A percentile compares a stretch with the other conserved stretches of the same genome.
Evolutionary conservation across 2,797 vertebrate species (phyloP).

Genomic region (Limnodromus scolopaceus): DNA sequence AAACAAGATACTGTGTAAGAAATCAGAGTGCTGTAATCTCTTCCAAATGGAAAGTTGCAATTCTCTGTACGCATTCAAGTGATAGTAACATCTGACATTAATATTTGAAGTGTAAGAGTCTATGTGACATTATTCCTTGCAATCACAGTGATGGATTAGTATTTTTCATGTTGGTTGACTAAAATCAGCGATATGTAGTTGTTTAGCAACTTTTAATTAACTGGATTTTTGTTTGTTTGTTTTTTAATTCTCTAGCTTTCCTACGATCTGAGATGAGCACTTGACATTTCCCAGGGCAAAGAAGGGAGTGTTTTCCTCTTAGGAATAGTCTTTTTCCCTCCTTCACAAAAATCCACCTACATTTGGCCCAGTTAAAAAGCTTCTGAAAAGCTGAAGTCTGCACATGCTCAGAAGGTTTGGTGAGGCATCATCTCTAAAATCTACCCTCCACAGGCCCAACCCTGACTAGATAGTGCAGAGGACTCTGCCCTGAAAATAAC

Average conservation of each 20-base stretch:
- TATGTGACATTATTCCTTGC: neutral
- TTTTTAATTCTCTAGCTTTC: neutral
- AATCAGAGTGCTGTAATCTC: neutral
- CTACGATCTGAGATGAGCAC: neutral
- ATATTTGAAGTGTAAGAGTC: neutral
- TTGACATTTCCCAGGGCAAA: slow-evolving; percentile 34
- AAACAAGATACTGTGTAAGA: neutral
- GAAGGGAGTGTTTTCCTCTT: slow-evolving; percentile 6
- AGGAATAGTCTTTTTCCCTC: slow-evolving; percentile 24
- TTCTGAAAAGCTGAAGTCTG: neutral
- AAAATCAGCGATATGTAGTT: neutral
- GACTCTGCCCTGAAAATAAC: neutral
- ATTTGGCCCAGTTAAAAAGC: slow-evolving; percentile 53
- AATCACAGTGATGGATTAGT: neutral
- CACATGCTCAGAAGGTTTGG: neutral
- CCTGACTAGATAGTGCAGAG: neutral
- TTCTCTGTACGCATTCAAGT: neutral
- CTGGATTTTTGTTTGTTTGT: no score
- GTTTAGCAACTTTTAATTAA: neutral
- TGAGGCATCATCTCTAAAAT: neutral
- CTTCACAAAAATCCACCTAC: slow-evolving; percentile 57
- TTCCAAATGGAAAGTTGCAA: neutral
- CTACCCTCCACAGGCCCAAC: neutral
- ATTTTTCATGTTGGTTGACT: neutral
- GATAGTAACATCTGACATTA: neutral